A percentile compares a stretch with the other conserved stretches of the same genome.
phyloP scores from a whole-genome alignment of 1,140 invertebrate species.

The Drosophila baimaii region DNA sequence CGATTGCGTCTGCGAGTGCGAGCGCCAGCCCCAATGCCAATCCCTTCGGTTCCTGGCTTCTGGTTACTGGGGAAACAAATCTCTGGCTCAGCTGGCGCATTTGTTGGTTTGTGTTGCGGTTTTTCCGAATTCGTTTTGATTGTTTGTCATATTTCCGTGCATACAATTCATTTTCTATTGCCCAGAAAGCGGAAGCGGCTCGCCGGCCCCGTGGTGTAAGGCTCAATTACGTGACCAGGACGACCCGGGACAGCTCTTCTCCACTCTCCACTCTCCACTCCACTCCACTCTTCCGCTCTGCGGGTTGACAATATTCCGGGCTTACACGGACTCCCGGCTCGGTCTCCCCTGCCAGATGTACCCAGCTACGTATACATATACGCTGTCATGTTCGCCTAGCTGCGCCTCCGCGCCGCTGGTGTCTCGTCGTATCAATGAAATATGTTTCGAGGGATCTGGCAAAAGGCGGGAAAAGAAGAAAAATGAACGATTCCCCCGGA shows the following conservation, averaged over 20 bases:
- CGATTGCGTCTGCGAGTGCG: neutral
- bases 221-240: conserved; percentile 62
- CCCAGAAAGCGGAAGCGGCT: conserved; percentile 38
- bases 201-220: conserved; percentile 30
- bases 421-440: conserved; percentile 54
- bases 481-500: conserved; percentile 47
- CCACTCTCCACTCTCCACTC: too few relatives aligned
- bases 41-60: conserved; percentile 11
- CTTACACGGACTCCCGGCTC: conserved; percentile 13
- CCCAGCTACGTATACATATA: conserved; percentile 11
- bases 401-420: neutral
- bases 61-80: conserved; percentile 65
- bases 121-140: conserved; percentile 74
- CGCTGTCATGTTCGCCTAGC: conserved; percentile 19
- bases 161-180: conserved; percentile 70
- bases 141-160: conserved; percentile 79
- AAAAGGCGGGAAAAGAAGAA: conserved; percentile 3
- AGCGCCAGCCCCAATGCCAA: neutral
- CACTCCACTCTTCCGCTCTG: conserved; percentile 2
- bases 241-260: conserved; percentile 25
- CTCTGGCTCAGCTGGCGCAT: conserved; percentile 76
- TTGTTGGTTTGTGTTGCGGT: conserved; percentile 70
- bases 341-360: conserved; percentile 31
- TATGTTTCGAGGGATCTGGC: conserved; percentile 27
- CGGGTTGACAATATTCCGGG: conserved; percentile 31